Base-by-base conservation (phyloP, 2,113 vertebrate genomes). In the Athene cunicularia region DNA sequence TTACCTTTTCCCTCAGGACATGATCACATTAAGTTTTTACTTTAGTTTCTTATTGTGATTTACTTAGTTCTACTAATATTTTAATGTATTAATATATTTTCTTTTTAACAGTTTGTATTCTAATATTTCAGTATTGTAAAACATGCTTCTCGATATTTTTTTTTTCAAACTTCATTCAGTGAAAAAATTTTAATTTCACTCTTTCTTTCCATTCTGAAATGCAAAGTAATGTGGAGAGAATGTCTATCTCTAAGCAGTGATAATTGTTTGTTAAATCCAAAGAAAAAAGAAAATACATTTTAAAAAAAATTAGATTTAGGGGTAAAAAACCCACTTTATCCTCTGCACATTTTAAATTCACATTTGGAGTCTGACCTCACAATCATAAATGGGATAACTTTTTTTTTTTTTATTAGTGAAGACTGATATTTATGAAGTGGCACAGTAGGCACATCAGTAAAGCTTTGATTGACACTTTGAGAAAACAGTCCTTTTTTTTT, bases 371-470 rank as follows among this genome's bases (percentile, higher is more conserved):
- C 28, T 7, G 2, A 52, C 9, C 13, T 50, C 12, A 72, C 8
- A 49, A n/a, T 49, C 56, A 45, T 24, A 81, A 74, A 39, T 28
- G 2, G 5, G 4, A 39, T 9, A 33, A 30, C 3, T 45, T 56
- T 64, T 45, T 45, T 56, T 64, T 45, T 73, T 81, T 92, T n/a
- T 4, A 13, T 80, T 80, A 12, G 35, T 30, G 43, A 81, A 53
- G 5, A 56, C 14, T 74, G 30, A 10, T 32, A 50, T 32, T 70
- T 77, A n/a, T 50, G 11, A 72, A 79, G 16, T 45, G 7, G 9
- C 6, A 12, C 17, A 39, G 30, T 16, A 53, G 39, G 9, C 30
- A 45, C 0, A 0, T 39, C 7, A 76, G 8, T 59, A 39, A 79
- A 92, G 32, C 13, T 82, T 52, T 33, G 16, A 39, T 35, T 49